phyloP scores from a whole-genome alignment of 1,140 invertebrate genomes.

The Drosophila lowei region DNA sequence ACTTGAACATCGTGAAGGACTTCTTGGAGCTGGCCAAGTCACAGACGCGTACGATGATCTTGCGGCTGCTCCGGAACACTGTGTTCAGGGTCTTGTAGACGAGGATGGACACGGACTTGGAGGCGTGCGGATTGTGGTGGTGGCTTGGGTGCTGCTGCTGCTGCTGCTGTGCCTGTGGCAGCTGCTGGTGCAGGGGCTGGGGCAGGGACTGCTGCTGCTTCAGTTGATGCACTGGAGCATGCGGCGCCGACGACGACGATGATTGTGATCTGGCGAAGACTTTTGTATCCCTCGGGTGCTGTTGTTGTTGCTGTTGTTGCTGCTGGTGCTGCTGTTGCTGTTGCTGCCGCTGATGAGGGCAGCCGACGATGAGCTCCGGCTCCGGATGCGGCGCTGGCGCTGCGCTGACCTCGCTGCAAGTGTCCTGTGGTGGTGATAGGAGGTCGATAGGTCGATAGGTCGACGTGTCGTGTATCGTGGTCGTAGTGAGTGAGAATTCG shows the following conservation, averaged over 20 bases:
- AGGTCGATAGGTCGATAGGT: constrained; percentile 10
- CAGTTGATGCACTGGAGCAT: constrained; percentile 77
- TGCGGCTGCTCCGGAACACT: constrained; percentile 83
- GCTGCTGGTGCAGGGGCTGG: constrained; percentile 57
- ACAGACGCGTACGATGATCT: constrained; percentile 82
- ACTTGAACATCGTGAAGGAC: constrained; percentile 88
- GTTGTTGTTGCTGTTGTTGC: constrained; percentile 43
- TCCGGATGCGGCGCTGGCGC: constrained; percentile 62
- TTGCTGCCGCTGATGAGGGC: constrained; percentile 57
- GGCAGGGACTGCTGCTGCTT: constrained; percentile 80
- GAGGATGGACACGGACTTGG: constrained; percentile 80
- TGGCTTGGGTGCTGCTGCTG: constrained; percentile 1
- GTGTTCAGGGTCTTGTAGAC: constrained; percentile 83
- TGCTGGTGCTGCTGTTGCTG: constrained; percentile 39
- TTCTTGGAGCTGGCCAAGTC: constrained; percentile 83
- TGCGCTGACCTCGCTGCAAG: constrained; percentile 59
- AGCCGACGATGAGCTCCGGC: constrained; percentile 74
- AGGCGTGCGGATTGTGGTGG: constrained; percentile 59
- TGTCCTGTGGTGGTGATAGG: constrained; percentile 55
- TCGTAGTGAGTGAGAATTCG: constrained; percentile 37
- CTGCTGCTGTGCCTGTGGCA: constrained; percentile 31
- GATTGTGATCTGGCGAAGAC: constrained; percentile 81
- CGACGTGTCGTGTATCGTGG: constrained; percentile 37
- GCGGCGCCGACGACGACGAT: constrained; percentile 73
- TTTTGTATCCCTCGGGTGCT: constrained; percentile 56